Conservation (phyloP, 92 coral and sea anemone species). For the Paragorgia papillata region DNA sequence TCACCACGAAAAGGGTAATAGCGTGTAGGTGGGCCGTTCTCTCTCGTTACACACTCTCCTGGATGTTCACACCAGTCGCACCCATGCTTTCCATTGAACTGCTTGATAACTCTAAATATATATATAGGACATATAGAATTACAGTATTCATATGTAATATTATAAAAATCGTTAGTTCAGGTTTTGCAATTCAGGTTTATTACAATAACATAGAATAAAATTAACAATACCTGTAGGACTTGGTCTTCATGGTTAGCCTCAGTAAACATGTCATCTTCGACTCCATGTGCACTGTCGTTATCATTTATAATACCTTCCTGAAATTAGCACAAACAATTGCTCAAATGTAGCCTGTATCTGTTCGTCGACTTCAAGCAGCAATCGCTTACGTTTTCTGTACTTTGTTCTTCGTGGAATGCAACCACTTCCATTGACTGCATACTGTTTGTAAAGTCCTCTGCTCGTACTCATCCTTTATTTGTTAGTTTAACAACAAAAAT, state of each 20-base stretch:
- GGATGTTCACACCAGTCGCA: conserved; percentile 37
- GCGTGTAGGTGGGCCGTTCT: conserved; percentile 15
- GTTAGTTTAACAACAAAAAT: neutral
- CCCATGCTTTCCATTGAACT: conserved; percentile 31
- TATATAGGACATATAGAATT: no score
- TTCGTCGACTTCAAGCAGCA: conserved; percentile 10
- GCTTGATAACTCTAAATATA: no score
- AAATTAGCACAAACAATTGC: neutral
- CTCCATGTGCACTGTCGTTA: no score
- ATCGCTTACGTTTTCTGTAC: conserved; percentile 9
- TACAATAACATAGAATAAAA: no score
- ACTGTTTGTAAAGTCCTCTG: conserved; percentile 29
- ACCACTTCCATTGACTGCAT: conserved; percentile 18
- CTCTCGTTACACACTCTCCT: conserved; percentile 9
- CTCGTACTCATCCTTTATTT: neutral
- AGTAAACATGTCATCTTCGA: no score
- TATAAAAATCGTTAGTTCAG: no score
- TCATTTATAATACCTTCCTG: no score
- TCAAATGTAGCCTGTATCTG: neutral
- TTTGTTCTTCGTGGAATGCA: conserved; percentile 15
- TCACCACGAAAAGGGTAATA: conserved; percentile 22
- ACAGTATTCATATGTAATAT: no score
- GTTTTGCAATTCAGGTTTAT: no score
- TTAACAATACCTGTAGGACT: no score
- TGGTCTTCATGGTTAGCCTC: no score